Percentiles rank a stretch among this genome's conserved stretches.
phyloP scores from a whole-genome alignment of 1,140 invertebrate species.

The Conopomorpha cramerella region DNA sequence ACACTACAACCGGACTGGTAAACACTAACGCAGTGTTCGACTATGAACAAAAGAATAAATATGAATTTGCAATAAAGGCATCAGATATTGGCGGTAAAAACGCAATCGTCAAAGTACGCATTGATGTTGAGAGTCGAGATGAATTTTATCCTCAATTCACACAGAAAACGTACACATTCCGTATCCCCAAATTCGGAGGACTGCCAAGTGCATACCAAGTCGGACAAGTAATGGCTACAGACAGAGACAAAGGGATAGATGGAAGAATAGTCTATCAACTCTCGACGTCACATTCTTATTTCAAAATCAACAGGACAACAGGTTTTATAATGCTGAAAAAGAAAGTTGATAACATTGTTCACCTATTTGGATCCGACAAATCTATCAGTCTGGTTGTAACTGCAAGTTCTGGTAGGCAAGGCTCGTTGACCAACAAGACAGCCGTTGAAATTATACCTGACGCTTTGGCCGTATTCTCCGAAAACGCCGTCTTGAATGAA shows the following conservation, averaged over 20 bases:
- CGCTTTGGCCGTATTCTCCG: constrained; percentile 64
- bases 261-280: constrained; percentile 89
- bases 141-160: constrained; percentile 92
- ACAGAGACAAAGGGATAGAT: constrained; percentile 89
- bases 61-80: constrained; percentile 82
- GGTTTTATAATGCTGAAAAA: constrained; percentile 84
- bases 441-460: constrained; percentile 85
- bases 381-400: constrained; percentile 80
- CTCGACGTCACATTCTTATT: constrained; percentile 81
- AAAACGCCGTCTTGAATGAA: constrained; percentile 22
- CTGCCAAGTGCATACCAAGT: constrained; percentile 77
- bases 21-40: constrained; percentile 83
- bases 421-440: constrained; percentile 83
- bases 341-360: constrained; percentile 68
- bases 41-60: constrained; percentile 82
- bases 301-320: constrained; percentile 89
- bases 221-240: constrained; percentile 86
- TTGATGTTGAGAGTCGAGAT: constrained; percentile 89
- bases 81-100: constrained; percentile 81
- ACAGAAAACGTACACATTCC: constrained; percentile 85
- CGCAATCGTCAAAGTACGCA: constrained; percentile 76
- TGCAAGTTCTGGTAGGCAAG: constrained; percentile 85
- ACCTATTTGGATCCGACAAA: constrained; percentile 65
- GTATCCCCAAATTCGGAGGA: constrained; percentile 66
- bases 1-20: constrained; percentile 73